A percentile compares a stretch with the other conserved stretches of the same genome.
These are phyloP conservation scores for Stichopus chloronotus DNA, from an alignment of 35 echinoderm and acorn worm genomes.

Conservation along the genomic window DNA sequence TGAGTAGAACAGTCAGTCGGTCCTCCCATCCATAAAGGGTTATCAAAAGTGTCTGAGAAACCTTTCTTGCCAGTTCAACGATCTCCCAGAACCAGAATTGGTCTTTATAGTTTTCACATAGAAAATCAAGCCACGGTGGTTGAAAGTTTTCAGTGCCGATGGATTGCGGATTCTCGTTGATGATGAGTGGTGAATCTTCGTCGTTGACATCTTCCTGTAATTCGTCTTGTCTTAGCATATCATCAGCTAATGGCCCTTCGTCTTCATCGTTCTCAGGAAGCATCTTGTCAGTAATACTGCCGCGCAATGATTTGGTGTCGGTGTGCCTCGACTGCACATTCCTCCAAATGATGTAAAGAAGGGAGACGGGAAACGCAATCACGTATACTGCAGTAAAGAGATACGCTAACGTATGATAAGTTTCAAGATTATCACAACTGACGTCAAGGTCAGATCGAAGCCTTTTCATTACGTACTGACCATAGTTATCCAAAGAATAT, in stretches of 20 bases:
- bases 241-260: background rate
- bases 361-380: background rate
- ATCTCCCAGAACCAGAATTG: slow-evolving; percentile 67
- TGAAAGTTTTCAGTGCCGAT: background rate
- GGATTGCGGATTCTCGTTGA: background rate
- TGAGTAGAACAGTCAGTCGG: background rate
- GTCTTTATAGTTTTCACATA: slow-evolving; percentile 61
- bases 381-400: slow-evolving; percentile 2
- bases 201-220: background rate
- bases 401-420: slow-evolving; percentile 30
- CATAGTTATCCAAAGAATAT: background rate
- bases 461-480: background rate
- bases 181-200: background rate
- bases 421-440: background rate
- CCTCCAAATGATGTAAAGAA: background rate
- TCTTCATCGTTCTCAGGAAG: background rate
- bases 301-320: background rate
- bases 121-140: slow-evolving; percentile 28
- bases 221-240: background rate
- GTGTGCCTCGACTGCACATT: background rate
- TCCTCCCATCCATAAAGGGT: slow-evolving; percentile 50
- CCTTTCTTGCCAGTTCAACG: slow-evolving; percentile 53
- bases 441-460: slow-evolving; percentile 22
- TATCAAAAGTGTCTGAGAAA: slow-evolving; percentile 9
- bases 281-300: background rate